A percentile compares a stretch with the other conserved stretches of the same genome.
These are phyloP conservation scores for Apis dorsata DNA, from an alignment of 1,140 invertebrate species.

Conservation along the genomic window DNA sequence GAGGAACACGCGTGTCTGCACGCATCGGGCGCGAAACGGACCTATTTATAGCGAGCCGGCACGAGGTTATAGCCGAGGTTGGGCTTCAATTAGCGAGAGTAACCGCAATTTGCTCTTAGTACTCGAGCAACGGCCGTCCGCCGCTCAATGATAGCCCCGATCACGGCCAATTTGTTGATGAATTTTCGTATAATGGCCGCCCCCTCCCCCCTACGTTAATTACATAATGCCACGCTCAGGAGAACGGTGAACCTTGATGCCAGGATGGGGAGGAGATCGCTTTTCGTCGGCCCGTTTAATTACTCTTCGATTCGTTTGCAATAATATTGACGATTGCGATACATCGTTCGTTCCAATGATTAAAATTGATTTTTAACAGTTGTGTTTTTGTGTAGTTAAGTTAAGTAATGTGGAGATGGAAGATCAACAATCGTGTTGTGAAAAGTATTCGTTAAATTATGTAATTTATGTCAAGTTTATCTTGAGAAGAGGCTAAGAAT, in stretches of 20 bases:
- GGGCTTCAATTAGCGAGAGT: slow-evolving; percentile 60
- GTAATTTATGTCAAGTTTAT: too few species aligned
- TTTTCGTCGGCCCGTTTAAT: slow-evolving; percentile 30
- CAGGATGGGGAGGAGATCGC: too few species aligned
- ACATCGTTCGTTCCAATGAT: not conserved
- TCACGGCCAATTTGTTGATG: slow-evolving; percentile 46
- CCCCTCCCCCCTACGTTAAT: slow-evolving; percentile 4
- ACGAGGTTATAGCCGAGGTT: slow-evolving; percentile 24
- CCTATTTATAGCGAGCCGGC: slow-evolving; percentile 62
- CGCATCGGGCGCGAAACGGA: slow-evolving; percentile 56
- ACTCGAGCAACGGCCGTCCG: slow-evolving; percentile 17
- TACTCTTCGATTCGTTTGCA: not conserved
- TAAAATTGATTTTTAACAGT: slow-evolving; percentile 29
- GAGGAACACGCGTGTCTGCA: slow-evolving; percentile 47
- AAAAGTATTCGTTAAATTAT: too few species aligned
- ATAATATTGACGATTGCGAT: slow-evolving; percentile 6
- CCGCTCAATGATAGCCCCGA: slow-evolving; percentile 29
- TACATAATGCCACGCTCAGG: slow-evolving; percentile 38
- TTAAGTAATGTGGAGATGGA: too few species aligned
- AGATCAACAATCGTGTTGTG: too few species aligned
- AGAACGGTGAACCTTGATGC: slow-evolving; percentile 1
- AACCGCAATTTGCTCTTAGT: slow-evolving; percentile 54
- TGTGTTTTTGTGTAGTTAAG: too few species aligned
- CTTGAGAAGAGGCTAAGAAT: too few species aligned
- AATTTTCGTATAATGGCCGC: slow-evolving; percentile 44